phyloP scores from a whole-genome alignment of 2,797 vertebrate genomes.

The Acanthopagrus latus region DNA sequence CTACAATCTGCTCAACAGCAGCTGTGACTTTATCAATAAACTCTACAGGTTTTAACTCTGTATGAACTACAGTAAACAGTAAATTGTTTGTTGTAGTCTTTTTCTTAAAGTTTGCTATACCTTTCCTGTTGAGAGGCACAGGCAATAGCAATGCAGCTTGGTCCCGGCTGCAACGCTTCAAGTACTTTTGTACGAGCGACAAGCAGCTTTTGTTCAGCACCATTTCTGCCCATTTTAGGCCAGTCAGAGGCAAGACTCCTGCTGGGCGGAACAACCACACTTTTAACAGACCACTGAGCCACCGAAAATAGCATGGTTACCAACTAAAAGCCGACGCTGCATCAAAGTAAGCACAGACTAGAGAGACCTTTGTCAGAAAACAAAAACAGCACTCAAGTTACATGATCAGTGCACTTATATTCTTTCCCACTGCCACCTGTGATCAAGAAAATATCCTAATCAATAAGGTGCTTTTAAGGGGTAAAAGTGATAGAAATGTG shows the following conservation, averaged over 20 bases:
- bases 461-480: constrained; percentile 64
- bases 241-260: constrained; percentile 87
- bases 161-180: constrained; percentile 85
- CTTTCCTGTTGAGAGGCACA: constrained; percentile 87
- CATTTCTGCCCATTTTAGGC: constrained; percentile 88
- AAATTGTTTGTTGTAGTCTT: constrained; percentile 76
- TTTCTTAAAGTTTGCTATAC: constrained; percentile 85
- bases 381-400: constrained; percentile 75
- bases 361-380: constrained; percentile 78
- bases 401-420: constrained; percentile 64
- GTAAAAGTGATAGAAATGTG: constrained; percentile 56
- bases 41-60: constrained; percentile 64
- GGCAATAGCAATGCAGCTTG: constrained; percentile 85
- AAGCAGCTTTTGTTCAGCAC: constrained; percentile 87
- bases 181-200: constrained; percentile 87
- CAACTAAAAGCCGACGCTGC: constrained; percentile 78
- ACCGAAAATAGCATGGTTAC: constrained; percentile 85
- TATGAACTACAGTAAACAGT: constrained; percentile 72
- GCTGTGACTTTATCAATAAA: constrained; percentile 67
- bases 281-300: constrained; percentile 86
- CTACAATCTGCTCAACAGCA: constrained; percentile 69
- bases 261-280: constrained; percentile 88
- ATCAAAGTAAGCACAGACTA: constrained; percentile 80
- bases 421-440: constrained; percentile 76
- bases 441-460: constrained; percentile 73